These are phyloP conservation scores for Drosophila helvetica DNA, from an alignment of 2,888 invertebrate genomes.

Conservation along the genomic window DNA sequence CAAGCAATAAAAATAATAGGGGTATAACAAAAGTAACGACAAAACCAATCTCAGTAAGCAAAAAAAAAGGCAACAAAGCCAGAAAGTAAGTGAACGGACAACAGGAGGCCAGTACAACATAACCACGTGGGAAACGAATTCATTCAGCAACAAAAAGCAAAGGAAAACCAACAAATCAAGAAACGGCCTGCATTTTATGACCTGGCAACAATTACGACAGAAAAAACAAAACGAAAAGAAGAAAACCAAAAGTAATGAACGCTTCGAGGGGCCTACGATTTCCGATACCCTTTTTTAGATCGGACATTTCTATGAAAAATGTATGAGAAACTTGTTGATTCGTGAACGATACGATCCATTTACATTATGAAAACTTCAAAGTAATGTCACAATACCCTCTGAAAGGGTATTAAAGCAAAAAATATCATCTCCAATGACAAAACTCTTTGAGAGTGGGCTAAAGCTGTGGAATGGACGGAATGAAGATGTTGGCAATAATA, in stretches of 20 bases:
- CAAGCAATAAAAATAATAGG: constrained; percentile 10
- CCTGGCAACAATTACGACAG: constrained; percentile 51
- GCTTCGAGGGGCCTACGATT: not conserved
- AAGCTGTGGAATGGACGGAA: constrained; percentile 2
- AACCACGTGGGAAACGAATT: constrained; percentile 66
- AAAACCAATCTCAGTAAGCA: constrained; percentile 34
- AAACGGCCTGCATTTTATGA: constrained; percentile 54
- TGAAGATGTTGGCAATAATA: constrained; percentile 33
- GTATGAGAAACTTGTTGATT: not conserved
- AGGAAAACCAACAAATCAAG: constrained; percentile 29
- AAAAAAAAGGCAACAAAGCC: constrained; percentile 23
- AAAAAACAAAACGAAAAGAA: constrained; percentile 25
- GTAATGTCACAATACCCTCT: not conserved
- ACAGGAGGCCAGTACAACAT: constrained; percentile 14
- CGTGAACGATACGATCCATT: too few relatives aligned
- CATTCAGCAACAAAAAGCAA: constrained; percentile 37
- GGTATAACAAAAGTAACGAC: constrained; percentile 13
- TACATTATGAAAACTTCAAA: not conserved
- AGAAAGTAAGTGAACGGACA: constrained; percentile 34
- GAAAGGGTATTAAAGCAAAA: not conserved
- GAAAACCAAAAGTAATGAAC: constrained; percentile 18
- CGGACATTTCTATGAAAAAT: not conserved
- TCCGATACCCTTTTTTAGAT: not conserved
- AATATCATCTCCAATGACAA: constrained; percentile 22
- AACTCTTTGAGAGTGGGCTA: constrained; percentile 16